phyloP scores from a whole-genome alignment of 1,140 invertebrate genomes.

The Eumaeus atala region DNA sequence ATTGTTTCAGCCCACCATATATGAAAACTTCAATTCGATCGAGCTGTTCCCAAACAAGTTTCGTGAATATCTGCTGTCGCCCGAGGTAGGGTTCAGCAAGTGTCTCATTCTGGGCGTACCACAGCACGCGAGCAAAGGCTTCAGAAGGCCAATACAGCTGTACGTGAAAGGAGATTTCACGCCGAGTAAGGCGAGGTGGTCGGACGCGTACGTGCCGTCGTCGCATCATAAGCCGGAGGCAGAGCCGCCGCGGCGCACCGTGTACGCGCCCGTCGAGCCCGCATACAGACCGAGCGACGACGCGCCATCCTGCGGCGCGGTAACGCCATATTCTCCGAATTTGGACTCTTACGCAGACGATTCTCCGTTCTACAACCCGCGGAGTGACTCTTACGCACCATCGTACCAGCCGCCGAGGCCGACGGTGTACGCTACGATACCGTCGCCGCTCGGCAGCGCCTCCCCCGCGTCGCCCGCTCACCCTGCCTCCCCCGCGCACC shows the following conservation, averaged over 20 bases:
- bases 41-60: slow-evolving; percentile 92
- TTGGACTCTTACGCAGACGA: slow-evolving; percentile 60
- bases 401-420: slow-evolving; percentile 66
- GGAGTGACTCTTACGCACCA: slow-evolving; percentile 68
- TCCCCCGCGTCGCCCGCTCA: slow-evolving; percentile 50
- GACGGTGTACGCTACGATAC: slow-evolving; percentile 67
- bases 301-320: slow-evolving; percentile 63
- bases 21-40: slow-evolving; percentile 89
- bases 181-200: slow-evolving; percentile 70
- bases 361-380: slow-evolving; percentile 71
- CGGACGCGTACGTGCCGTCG: slow-evolving; percentile 68
- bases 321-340: slow-evolving; percentile 66
- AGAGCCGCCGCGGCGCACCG: slow-evolving; percentile 71
- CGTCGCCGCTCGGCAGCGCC: slow-evolving; percentile 52
- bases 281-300: slow-evolving; percentile 73
- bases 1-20: slow-evolving; percentile 86
- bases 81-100: slow-evolving; percentile 92
- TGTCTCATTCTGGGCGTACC: slow-evolving; percentile 90
- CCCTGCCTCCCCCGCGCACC: slow-evolving; percentile 48
- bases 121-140: slow-evolving; percentile 90
- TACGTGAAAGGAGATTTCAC: slow-evolving; percentile 84
- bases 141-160: slow-evolving; percentile 89
- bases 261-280: slow-evolving; percentile 76
- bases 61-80: slow-evolving; percentile 90
- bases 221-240: slow-evolving; percentile 58